Conservation (phyloP, 2,113 vertebrate genomes). For the Poeciliopsis turrubarensis region DNA sequence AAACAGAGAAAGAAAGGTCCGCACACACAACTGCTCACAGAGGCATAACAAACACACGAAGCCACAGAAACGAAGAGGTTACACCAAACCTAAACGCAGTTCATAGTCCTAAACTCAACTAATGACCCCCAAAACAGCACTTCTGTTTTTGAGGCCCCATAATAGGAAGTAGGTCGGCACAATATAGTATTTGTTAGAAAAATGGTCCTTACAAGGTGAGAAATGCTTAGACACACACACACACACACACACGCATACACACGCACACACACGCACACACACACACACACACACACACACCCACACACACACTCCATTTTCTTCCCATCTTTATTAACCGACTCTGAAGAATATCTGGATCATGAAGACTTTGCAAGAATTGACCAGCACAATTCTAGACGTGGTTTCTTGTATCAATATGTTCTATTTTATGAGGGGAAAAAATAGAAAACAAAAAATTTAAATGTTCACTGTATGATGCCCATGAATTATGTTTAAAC, state of each 20-base stretch:
- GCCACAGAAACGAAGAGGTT: not conserved
- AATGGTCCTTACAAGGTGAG: no score
- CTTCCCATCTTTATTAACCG: not conserved
- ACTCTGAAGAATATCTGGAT: slow-evolving; percentile 64
- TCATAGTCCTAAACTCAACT: no score
- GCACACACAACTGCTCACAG: slow-evolving; percentile 7
- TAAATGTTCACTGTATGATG: no score
- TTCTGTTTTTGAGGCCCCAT: no score
- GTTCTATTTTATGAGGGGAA: no score
- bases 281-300: not conserved
- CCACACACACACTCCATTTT: slow-evolving; percentile 11
- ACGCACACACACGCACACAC: not conserved
- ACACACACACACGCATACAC: not conserved
- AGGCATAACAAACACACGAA: slow-evolving; percentile 19
- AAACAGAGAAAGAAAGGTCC: slow-evolving; percentile 1
- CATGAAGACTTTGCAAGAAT: slow-evolving; percentile 46
- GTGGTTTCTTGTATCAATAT: not conserved
- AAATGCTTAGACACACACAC: no score
- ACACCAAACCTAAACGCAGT: no score
- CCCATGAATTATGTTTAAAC: no score
- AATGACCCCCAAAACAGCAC: no score
- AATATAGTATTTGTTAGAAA: no score
- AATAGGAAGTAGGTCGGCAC: no score
- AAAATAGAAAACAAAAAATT: no score
- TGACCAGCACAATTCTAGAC: slow-evolving; percentile 25